Conservation (phyloP, 2,113 vertebrate species). For the Labeo catla region DNA sequence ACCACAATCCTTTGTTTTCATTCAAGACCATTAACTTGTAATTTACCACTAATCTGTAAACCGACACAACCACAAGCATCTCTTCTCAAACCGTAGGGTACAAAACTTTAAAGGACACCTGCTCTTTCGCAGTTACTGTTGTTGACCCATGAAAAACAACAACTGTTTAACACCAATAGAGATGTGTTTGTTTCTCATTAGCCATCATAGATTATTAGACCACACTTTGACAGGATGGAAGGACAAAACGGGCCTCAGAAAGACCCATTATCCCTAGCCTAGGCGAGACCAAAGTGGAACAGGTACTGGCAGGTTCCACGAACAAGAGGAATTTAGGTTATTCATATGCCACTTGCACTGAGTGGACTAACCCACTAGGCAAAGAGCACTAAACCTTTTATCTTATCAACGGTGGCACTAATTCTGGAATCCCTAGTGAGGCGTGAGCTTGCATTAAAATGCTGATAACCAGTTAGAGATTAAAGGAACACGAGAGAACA, state of each 20-base stretch:
- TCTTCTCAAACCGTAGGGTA: constrained; percentile 21
- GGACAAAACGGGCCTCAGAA: not conserved
- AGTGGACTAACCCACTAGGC: constrained; percentile 36
- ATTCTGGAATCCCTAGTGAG: constrained; percentile 39
- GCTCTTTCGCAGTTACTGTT: not conserved
- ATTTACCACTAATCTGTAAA: constrained; percentile 58
- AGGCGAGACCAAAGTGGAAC: constrained; percentile 28
- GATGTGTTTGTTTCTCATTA: not conserved
- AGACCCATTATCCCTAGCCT: not conserved
- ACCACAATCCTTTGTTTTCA: constrained; percentile 54
- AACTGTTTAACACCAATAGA: not conserved
- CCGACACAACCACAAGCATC: constrained; percentile 36
- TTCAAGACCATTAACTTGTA: constrained; percentile 56
- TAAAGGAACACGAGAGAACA: not conserved
- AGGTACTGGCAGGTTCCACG: constrained; percentile 50
- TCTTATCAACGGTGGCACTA: constrained; percentile 27
- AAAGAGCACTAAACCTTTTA: constrained; percentile 32
- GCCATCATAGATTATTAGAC: not conserved
- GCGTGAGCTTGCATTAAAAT: not conserved
- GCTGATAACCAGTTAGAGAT: constrained; percentile 1
- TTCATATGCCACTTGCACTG: constrained; percentile 31
- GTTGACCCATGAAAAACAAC: not conserved
- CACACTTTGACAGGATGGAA: not conserved
- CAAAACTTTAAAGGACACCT: constrained; percentile 14
- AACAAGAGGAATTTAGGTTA: constrained; percentile 52